A percentile compares a stretch with the other conserved stretches of the same genome.
These are phyloP conservation scores for Sitophilus oryzae DNA, from an alignment of 1,140 invertebrate genomes.

Conservation along the genomic window DNA sequence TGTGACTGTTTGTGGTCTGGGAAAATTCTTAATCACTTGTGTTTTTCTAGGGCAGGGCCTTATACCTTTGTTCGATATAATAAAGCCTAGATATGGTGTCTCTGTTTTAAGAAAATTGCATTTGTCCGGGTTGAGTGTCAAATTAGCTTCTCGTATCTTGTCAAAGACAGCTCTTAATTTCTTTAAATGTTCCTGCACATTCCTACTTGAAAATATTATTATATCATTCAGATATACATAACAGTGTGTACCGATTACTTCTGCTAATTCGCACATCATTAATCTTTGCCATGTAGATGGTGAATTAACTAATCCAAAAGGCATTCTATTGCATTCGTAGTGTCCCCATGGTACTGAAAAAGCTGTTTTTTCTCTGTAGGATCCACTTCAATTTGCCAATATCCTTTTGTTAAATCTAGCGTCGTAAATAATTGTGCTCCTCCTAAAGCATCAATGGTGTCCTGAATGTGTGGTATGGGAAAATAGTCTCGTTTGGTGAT, in stretches of 20 bases:
- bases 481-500: slow-evolving; percentile 32
- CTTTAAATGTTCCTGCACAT: too few relatives aligned
- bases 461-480: slow-evolving; percentile 37
- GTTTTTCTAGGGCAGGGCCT: slow-evolving; percentile 29
- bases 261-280: too few relatives aligned
- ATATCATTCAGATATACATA: too few relatives aligned
- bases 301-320: slow-evolving; percentile 43
- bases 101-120: slow-evolving; percentile 44
- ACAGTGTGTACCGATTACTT: too few relatives aligned
- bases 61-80: slow-evolving; percentile 8
- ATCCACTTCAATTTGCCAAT: slow-evolving; percentile 40
- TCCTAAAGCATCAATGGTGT: slow-evolving; percentile 32
- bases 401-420: slow-evolving; percentile 31
- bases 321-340: slow-evolving; percentile 44
- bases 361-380: slow-evolving; percentile 42
- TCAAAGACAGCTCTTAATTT: too few relatives aligned
- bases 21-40: slow-evolving; percentile 27
- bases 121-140: slow-evolving; percentile 46
- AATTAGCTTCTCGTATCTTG: too few relatives aligned
- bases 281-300: too few relatives aligned
- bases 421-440: slow-evolving; percentile 32
- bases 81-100: slow-evolving; percentile 44
- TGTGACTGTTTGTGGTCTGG: slow-evolving; percentile 29
- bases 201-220: too few relatives aligned
- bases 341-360: slow-evolving; percentile 40